Evolutionary conservation across 2,888 invertebrate genomes (phyloP).

Genomic region (Sialis fuliginosa): DNA sequence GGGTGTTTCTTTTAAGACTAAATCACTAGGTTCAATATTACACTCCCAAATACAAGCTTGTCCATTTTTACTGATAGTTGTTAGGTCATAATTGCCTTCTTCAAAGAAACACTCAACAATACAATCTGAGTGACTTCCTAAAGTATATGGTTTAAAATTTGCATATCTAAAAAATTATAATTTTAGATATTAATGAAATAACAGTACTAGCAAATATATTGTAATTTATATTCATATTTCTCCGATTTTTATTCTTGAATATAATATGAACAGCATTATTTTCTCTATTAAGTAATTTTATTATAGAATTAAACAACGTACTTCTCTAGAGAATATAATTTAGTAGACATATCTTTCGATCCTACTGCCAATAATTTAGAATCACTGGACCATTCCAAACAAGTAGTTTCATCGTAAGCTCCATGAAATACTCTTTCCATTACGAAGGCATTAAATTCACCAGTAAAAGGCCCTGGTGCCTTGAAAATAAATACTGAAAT

Average conservation of each 20-base stretch:
- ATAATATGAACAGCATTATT: not conserved
- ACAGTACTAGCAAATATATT: not conserved
- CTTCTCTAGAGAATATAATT: slow-evolving; percentile 61
- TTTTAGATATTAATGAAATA: not conserved
- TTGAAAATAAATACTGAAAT: slow-evolving; percentile 66
- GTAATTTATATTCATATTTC: not conserved
- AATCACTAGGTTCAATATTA: slow-evolving; percentile 49
- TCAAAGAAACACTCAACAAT: slow-evolving; percentile 83
- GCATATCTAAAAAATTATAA: slow-evolving; percentile 21
- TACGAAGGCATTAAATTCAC: slow-evolving; percentile 75
- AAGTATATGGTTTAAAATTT: slow-evolving; percentile 57
- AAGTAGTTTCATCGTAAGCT: slow-evolving; percentile 67
- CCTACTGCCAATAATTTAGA: slow-evolving; percentile 81
- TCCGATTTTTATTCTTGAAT: not conserved
- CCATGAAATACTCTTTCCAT: slow-evolving; percentile 70
- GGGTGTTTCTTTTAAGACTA: slow-evolving; percentile 31
- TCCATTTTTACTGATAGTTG: slow-evolving; percentile 69
- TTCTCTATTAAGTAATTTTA: not conserved
- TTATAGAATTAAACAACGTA: slow-evolving; percentile 15
- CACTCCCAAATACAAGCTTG: slow-evolving; percentile 78
- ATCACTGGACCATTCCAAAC: slow-evolving; percentile 84
- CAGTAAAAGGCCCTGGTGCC: slow-evolving; percentile 61
- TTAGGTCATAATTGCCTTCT: slow-evolving; percentile 64
- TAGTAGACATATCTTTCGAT: slow-evolving; percentile 74
- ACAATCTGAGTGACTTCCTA: slow-evolving; percentile 72